Evolutionary conservation across 2,113 vertebrate species (phyloP).

Genomic region (Coreoperca whiteheadi): DNA sequence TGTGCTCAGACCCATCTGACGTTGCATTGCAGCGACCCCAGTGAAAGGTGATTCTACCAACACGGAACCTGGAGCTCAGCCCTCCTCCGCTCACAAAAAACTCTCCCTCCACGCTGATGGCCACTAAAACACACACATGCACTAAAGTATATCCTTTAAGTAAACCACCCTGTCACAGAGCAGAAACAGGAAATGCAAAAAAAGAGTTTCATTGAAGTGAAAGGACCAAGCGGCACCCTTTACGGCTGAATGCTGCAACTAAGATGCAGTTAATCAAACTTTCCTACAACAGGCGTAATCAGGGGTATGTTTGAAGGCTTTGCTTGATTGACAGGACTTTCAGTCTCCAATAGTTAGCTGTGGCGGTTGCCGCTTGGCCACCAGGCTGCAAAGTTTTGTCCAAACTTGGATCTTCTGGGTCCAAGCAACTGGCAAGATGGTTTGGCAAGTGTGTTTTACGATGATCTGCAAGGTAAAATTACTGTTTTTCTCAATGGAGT

Average conservation of each 20-base stretch:
- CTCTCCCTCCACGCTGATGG: conserved; percentile 90
- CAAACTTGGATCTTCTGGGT: background rate
- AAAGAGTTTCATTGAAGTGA: background rate
- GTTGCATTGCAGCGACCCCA: conserved; percentile 96
- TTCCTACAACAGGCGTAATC: background rate
- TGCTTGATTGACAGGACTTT: background rate
- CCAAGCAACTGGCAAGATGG: background rate
- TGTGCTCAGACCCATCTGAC: conserved; percentile 95
- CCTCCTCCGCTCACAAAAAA: conserved; percentile 93
- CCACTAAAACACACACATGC: conserved; percentile 83
- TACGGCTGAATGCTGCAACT: background rate
- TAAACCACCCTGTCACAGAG: background rate
- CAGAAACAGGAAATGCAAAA: background rate
- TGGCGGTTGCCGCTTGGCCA: background rate
- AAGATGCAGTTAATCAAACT: background rate
- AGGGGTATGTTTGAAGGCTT: background rate
- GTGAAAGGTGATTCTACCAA: conserved; percentile 92
- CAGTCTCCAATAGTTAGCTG: background rate
- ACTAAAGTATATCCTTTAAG: background rate
- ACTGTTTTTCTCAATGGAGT: too few species aligned
- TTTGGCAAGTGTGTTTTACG: background rate
- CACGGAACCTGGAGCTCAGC: conserved; percentile 88
- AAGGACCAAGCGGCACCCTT: background rate
- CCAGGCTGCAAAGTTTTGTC: background rate
- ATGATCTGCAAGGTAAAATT: too few species aligned